Percentiles rank a stretch among this genome's conserved stretches.
These are phyloP conservation scores for Zapus hudsonius DNA, from an alignment of 2,113 vertebrate genomes.

Conservation along the genomic window DNA sequence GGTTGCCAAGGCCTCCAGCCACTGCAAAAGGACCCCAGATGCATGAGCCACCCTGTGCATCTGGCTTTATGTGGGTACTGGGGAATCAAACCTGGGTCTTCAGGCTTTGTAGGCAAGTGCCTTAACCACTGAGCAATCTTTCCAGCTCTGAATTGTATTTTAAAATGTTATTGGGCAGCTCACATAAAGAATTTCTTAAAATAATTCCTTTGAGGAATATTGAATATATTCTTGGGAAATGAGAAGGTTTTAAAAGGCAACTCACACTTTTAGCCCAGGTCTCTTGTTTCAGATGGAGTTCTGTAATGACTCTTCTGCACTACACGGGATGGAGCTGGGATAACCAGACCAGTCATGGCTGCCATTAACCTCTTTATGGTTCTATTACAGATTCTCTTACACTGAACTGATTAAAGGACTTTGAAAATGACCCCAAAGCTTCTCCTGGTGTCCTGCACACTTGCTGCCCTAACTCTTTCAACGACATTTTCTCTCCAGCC, in stretches of 20 bases:
- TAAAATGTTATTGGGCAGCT: not conserved
- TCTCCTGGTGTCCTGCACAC: slow-evolving; percentile 16
- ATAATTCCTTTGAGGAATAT: slow-evolving; percentile 22
- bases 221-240: slow-evolving; percentile 25
- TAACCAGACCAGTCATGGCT: not conserved
- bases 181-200: slow-evolving; percentile 19
- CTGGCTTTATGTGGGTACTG: too few species aligned
- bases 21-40: too few species aligned
- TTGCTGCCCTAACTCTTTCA: slow-evolving; percentile 55
- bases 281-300: not conserved
- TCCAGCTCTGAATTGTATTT: too few species aligned
- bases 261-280: not conserved
- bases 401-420: slow-evolving; percentile 48
- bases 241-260: not conserved
- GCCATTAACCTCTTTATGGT: slow-evolving; percentile 56
- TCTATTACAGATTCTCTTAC: slow-evolving; percentile 73
- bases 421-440: slow-evolving; percentile 74
- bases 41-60: too few species aligned
- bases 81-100: too few species aligned
- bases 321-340: not conserved
- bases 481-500: slow-evolving; percentile 37
- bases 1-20: too few species aligned
- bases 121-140: too few species aligned
- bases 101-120: too few species aligned
- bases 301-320: not conserved